Evolutionary conservation across 2,888 invertebrate genomes (phyloP), one percentile per base, ranked within the genome.

Genomic region (Ennomos quercinarius): DNA sequence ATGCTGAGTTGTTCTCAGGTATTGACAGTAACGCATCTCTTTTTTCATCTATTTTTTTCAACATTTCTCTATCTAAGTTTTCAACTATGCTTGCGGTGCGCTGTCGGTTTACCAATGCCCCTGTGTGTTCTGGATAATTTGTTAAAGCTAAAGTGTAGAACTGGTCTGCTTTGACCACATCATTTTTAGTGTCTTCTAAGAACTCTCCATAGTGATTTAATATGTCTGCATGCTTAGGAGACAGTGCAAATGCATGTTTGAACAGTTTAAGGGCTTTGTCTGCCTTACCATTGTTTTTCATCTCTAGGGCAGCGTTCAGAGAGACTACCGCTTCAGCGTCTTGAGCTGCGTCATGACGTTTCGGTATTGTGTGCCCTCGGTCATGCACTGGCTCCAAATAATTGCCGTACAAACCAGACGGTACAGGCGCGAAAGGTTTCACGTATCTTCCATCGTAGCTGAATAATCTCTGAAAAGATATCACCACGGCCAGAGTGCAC

Each of bases 201-300:
- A 98, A 98, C 84, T 98, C 98, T 10, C 99, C 99, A 81, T 97
- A 99, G 76, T 97, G 96, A 66, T 97, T 97, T 9, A 99, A 91
- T 47, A 99, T 95, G 76, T 99, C 98, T 0, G 98, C 97, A 89
- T 99, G 97, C 72, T 96, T 95, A 0, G 99, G 99, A 10, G 98
- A 97, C 41, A 99, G 91, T 0, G 97, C 97, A 57, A 97, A 94
- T 0, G 99, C 99, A 87, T 99, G 99, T 86, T 98, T 95, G 78
- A 97, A 97, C 36, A 98, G 84, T 81, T 97, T 96, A 39, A 96
- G 89, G 0, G 98, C 98, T 87, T 98, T 98, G 53, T 97, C 96
- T 52, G 94, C 89, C 81, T 98, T 98, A 5, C 98, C 98, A 40
- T 94, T 90, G 51, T 94, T 93, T 77, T 96, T 96, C 95, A 98